Conservation (phyloP, 2,797 vertebrate species). For the Sebastiscus tertius region DNA sequence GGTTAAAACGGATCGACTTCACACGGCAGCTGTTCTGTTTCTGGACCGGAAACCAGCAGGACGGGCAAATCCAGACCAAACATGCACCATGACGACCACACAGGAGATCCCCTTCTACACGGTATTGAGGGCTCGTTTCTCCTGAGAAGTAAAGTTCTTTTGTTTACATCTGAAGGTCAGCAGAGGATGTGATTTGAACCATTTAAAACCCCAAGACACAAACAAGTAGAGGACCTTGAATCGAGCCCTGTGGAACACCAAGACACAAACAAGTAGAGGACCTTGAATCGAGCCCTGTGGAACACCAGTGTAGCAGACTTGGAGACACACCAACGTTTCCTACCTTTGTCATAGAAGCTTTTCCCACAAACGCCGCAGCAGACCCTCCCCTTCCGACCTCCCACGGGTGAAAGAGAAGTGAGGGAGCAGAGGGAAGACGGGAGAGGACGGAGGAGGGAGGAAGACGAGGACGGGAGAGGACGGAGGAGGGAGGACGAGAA, state of each 20-base stretch:
- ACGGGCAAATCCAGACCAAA: not conserved
- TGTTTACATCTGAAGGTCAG: not conserved
- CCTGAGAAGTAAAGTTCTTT: not conserved
- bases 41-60: not conserved
- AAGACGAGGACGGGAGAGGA: constrained; percentile 22
- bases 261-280: not conserved
- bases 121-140: not conserved
- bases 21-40: not conserved
- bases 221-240: not conserved
- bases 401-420: constrained; percentile 78
- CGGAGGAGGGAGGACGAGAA: constrained; percentile 65
- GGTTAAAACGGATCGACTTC: not conserved
- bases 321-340: not conserved
- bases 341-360: constrained; percentile 96
- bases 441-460: constrained; percentile 27
- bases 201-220: not conserved
- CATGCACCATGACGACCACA: not conserved
- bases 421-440: constrained; percentile 71
- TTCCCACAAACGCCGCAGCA: constrained; percentile 93
- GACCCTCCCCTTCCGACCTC: constrained; percentile 88
- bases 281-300: not conserved
- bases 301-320: not conserved
- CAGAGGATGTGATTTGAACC: not conserved
- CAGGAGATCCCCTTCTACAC: not conserved
- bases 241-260: not conserved